Percentiles rank a stretch among this genome's conserved stretches.
These are phyloP conservation scores for Apostichopus leukothele DNA, from an alignment of 53 echinoderm and acorn worm genomes.

Conservation along the genomic window DNA sequence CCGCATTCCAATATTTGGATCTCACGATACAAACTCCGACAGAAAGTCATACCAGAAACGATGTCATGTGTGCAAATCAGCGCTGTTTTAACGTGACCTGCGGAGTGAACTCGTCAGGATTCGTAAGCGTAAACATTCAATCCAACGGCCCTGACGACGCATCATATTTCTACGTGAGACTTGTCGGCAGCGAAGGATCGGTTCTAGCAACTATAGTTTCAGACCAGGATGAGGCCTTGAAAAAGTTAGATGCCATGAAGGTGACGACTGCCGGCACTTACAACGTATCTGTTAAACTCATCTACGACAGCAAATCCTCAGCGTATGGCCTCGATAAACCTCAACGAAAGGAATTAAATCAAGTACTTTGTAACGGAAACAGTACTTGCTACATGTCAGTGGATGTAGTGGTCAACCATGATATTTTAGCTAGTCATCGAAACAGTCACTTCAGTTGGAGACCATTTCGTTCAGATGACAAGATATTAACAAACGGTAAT, in stretches of 20 bases:
- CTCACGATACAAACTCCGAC: background rate
- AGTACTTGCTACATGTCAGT: background rate
- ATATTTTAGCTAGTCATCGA: background rate
- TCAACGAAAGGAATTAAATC: constrained; percentile 16
- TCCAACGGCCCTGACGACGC: background rate
- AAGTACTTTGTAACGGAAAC: background rate
- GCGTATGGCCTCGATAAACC: constrained; percentile 20
- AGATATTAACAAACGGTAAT: too few species aligned
- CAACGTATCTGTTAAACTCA: constrained; percentile 5
- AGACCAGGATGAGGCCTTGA: background rate
- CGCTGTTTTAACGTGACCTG: background rate
- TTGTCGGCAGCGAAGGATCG: background rate
- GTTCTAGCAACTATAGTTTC: constrained; percentile 3
- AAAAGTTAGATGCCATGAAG: background rate
- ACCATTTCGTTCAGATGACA: too few species aligned
- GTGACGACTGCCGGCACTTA: background rate
- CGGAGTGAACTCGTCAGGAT: background rate
- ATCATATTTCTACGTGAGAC: constrained; percentile 15
- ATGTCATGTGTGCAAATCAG: background rate
- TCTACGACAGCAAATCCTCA: constrained; percentile 8
- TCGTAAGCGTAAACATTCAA: background rate
- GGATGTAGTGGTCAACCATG: background rate
- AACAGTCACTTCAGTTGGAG: background rate
- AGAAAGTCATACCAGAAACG: background rate
- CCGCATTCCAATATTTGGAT: background rate